Percentiles rank a stretch among this genome's conserved stretches.
Evolutionary conservation across 1,140 invertebrate genomes (phyloP).

Genomic region (Drosophila varians): DNA sequence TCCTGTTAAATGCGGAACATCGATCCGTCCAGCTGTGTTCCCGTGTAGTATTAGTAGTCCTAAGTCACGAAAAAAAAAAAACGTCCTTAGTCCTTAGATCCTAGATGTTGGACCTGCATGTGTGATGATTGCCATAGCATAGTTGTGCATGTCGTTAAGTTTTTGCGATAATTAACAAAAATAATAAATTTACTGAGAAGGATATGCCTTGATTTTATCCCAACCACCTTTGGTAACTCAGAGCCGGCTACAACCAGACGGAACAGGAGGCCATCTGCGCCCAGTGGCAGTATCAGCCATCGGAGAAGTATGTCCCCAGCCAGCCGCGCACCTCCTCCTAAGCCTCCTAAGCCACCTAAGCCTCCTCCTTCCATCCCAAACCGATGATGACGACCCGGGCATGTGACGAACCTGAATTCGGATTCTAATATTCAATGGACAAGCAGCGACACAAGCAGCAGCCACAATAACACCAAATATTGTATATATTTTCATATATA

Average conservation of each 20-base stretch:
- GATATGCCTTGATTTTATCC: neutral
- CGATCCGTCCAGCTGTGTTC: neutral
- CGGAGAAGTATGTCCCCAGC: slow-evolving; percentile 86
- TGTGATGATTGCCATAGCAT: slow-evolving; percentile 29
- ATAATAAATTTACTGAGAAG: slow-evolving; percentile 42
- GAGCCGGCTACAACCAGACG: slow-evolving; percentile 86
- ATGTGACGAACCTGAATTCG: slow-evolving; percentile 1
- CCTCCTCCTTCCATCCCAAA: too few relatives aligned
- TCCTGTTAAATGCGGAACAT: too few relatives aligned
- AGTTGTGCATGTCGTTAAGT: slow-evolving; percentile 9
- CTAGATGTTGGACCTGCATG: slow-evolving; percentile 14
- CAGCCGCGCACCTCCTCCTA: slow-evolving; percentile 71
- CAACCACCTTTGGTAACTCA: slow-evolving; percentile 17
- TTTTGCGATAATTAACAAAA: neutral
- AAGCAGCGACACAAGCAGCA: slow-evolving; percentile 22
- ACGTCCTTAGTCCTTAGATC: slow-evolving; percentile 14
- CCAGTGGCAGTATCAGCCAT: slow-evolving; percentile 87
- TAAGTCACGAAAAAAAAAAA: slow-evolving; percentile 6
- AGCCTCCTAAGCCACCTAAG: neutral
- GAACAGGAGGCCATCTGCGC: slow-evolving; percentile 86
- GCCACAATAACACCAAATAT: slow-evolving; percentile 33
- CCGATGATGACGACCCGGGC: slow-evolving; percentile 21
- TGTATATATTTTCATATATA: slow-evolving; percentile 60
- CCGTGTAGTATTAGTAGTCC: slow-evolving; percentile 61
- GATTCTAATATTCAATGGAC: too few relatives aligned